Percentiles rank a stretch among this genome's conserved stretches.
phyloP scores from a whole-genome alignment of 2,888 invertebrate genomes.

The Prionchulus punctatus region DNA sequence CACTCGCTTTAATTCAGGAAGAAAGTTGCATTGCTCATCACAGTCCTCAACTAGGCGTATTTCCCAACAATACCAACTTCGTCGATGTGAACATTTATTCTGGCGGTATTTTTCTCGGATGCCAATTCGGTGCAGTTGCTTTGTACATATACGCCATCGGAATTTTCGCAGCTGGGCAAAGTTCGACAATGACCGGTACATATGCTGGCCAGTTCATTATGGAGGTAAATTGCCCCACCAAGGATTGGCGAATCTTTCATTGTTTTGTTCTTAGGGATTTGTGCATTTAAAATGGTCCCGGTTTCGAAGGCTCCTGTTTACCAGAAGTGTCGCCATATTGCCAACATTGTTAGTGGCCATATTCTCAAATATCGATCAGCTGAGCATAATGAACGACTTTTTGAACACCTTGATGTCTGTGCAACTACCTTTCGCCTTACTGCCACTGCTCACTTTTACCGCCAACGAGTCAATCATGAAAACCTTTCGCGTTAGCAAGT shows the following conservation, averaged over 20 bases:
- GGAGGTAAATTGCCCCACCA: slow-evolving; percentile 31
- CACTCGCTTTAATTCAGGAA: too few relatives aligned
- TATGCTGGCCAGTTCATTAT: slow-evolving; percentile 45
- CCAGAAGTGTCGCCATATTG: slow-evolving; percentile 59
- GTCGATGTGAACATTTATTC: slow-evolving; percentile 27
- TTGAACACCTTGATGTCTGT: slow-evolving; percentile 67
- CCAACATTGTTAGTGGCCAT: slow-evolving; percentile 32
- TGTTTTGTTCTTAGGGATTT: slow-evolving; percentile 43
- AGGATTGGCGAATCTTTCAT: not conserved
- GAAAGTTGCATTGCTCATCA: too few relatives aligned
- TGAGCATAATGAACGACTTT: slow-evolving; percentile 52
- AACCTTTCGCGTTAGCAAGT: slow-evolving; percentile 4
- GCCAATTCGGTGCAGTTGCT: slow-evolving; percentile 38
- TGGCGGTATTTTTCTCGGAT: slow-evolving; percentile 38
- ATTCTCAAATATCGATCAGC: slow-evolving; percentile 8
- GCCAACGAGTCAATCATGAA: slow-evolving; percentile 57
- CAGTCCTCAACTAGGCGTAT: slow-evolving; percentile 19
- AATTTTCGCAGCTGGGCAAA: slow-evolving; percentile 42
- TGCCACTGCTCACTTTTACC: slow-evolving; percentile 66
- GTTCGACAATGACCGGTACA: too few relatives aligned
- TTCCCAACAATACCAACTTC: slow-evolving; percentile 24
- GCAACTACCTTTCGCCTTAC: slow-evolving; percentile 63
- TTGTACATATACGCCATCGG: slow-evolving; percentile 43
- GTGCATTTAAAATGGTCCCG: slow-evolving; percentile 61
- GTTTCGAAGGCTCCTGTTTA: slow-evolving; percentile 65